Evolutionary conservation across 2,113 vertebrate genomes (phyloP), one percentile per base, ranked within the genome.

Genomic region (Motacilla tschutschensis): DNA sequence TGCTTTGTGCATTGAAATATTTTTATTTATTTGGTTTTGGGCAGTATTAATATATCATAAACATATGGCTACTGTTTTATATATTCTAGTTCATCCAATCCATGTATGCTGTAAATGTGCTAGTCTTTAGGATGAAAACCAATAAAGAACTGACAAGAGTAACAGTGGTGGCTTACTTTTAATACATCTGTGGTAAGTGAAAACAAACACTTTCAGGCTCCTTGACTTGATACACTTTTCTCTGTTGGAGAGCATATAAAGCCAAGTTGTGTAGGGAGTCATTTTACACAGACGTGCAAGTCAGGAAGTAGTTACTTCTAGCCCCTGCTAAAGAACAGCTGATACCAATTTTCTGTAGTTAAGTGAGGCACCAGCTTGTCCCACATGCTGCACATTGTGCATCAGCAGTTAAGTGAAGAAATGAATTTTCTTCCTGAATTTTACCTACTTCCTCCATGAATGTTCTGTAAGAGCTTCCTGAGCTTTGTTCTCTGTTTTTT

Each of bases 91-190:
- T 96, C 95, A 95, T 95, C 94, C 94, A 91, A 91, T 95, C 90
- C 95, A 96, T 94, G 95, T 97, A 97, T 95, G 96, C 97, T 97
- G 97, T 98, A 97, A 96, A 97, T 97, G 96, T 98, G 97, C 97
- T 97, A 94, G 96, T 97, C 95, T 93, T 95, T 95, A 97, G 95
- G 95, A 93, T 95, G 92, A 94, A 91, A 92, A 96, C 93, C 86
- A 97, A 97, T 97, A 97, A 98, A 97, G 83, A 96, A 94, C 95
- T 97, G 96, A 97, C 95, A 88, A 94, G 72, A 94, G 79, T 59
- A 88, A 57, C 73, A 44, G 14, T 17, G 29, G 14, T 81, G 83
- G 29, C 40, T 87, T 70, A 11, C 13, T 87, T 89, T 48, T 57
- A 13, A 53, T 77, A 60, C 0, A 0, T 75, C 90, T 18, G 5